These are phyloP conservation scores for Jaculus jaculus DNA, from an alignment of 2,113 vertebrate species.

Conservation along the genomic window DNA sequence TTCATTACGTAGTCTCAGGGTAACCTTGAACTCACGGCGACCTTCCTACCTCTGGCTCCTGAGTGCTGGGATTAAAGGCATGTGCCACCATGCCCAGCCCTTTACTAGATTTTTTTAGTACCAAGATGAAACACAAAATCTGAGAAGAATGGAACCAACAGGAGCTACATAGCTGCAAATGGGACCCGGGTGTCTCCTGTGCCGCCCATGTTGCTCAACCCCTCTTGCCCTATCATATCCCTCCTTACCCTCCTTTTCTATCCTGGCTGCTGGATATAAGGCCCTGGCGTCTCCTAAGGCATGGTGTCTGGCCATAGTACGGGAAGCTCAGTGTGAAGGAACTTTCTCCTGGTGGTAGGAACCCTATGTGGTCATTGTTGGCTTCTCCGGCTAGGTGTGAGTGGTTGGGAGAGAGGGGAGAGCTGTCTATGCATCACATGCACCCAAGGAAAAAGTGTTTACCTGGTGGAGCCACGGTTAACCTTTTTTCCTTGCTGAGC, in stretches of 20 bases:
- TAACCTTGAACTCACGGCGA: too few relatives aligned
- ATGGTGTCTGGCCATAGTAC: neutral
- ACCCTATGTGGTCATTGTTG: neutral
- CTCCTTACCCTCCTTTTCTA: constrained; percentile 43
- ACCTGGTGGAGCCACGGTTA: constrained; percentile 89
- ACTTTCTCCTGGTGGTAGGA: neutral
- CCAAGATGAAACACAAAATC: constrained; percentile 42
- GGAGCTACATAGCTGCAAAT: neutral
- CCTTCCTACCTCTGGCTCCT: too few relatives aligned
- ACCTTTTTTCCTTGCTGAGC: constrained; percentile 91
- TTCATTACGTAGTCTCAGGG: too few relatives aligned
- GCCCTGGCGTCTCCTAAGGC: neutral
- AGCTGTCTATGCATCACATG: constrained; percentile 83
- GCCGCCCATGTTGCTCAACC: neutral
- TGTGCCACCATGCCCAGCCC: too few relatives aligned
- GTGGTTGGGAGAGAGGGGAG: constrained; percentile 43
- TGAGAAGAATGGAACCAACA: neutral
- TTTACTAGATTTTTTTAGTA: neutral
- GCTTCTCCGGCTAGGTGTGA: neutral
- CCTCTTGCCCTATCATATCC: constrained; percentile 7
- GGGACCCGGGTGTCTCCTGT: constrained; percentile 56
- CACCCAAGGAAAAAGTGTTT: constrained; percentile 90
- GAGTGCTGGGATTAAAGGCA: too few relatives aligned
- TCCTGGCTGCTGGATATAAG: neutral
- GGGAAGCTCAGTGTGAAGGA: neutral